Conservation (phyloP, 2,888 invertebrate genomes). For the Ectropis crepuscularia region DNA sequence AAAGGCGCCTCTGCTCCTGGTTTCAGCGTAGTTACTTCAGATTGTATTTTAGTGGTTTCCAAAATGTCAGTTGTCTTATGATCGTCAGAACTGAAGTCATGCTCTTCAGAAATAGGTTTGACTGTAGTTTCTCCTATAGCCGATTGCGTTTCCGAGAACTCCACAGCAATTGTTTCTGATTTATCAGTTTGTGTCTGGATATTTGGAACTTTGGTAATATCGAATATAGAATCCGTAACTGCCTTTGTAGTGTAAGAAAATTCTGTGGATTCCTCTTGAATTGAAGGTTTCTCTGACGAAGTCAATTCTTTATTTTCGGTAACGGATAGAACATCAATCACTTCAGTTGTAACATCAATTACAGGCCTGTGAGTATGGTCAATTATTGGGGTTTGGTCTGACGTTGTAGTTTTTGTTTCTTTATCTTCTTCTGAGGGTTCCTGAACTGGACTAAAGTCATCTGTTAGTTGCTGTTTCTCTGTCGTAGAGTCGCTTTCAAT, state of each 20-base stretch:
- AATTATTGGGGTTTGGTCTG: conserved; percentile 8
- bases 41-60: conserved; percentile 15
- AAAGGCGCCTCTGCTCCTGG: too few relatives aligned
- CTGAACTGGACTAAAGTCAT: conserved; percentile 1
- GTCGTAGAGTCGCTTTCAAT: conserved; percentile 7
- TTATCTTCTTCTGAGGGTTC: conserved; percentile 16
- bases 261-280: conserved; percentile 20
- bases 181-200: conserved; percentile 19
- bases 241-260: conserved; percentile 19
- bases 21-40: conserved; percentile 14
- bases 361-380: background rate
- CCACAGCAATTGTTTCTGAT: conserved; percentile 13
- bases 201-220: conserved; percentile 18
- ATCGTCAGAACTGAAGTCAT: conserved; percentile 7
- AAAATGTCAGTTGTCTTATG: conserved; percentile 16
- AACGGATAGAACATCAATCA: conserved; percentile 7
- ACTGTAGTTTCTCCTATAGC: conserved; percentile 6
- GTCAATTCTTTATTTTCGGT: conserved; percentile 18
- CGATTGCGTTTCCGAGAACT: conserved; percentile 4
- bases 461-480: conserved; percentile 6
- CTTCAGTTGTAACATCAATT: conserved; percentile 18
- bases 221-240: conserved; percentile 20
- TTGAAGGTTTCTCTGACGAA: conserved; percentile 12
- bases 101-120: conserved; percentile 10
- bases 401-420: conserved; percentile 18